Base-by-base conservation (phyloP, 2,888 invertebrate genomes). In the Lasioglossum villosulum region DNA sequence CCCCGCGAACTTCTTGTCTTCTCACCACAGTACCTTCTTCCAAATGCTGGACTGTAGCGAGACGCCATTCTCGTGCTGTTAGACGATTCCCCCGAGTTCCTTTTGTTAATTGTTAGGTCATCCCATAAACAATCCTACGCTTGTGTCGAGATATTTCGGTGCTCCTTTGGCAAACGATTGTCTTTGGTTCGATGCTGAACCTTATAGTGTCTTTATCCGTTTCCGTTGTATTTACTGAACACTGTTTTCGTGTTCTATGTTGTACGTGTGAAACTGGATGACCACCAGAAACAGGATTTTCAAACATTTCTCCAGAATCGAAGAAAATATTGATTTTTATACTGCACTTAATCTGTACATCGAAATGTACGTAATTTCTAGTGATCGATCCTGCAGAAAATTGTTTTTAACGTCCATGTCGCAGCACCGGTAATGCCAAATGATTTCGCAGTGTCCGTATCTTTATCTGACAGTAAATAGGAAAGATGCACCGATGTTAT, bases 91-190 rank as follows among this genome's bases (percentile, higher is more conserved):
- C 75, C 37, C n/a, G 37, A 71, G 39, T 37, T 34, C 56, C 52
- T 83, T 63, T 70, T 42, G 42, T 73, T 30, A 82, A 74, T 59
- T 39, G 59, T 83, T 74, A 71, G 77, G 59, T 71, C 75, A 71
- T 81, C 63, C 23, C 71, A 27, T 52, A 45, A 48, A 75, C 19
- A 19, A 56, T 56, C 10, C 5, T 63, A 30, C 6, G 63, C 63
- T 63, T 16, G 16, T 63, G 63, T 63, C 0, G 63, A 63, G 5
- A 27, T 30, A 30, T 63, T 27, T 30, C 5, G 27, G 0, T 27
- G 5, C 23, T 27, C 4, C 12, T 27, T 59, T 4, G 59, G 59
- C 59, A 27, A n/a, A 12, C 27, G 16, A 27, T 27, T 42, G 12
- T 45, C 45, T 45, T 45, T 4, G 56, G 56, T 56, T 56, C 12